Conservation (phyloP, 2,113 vertebrate species). For the Dicentrarchus labrax region DNA sequence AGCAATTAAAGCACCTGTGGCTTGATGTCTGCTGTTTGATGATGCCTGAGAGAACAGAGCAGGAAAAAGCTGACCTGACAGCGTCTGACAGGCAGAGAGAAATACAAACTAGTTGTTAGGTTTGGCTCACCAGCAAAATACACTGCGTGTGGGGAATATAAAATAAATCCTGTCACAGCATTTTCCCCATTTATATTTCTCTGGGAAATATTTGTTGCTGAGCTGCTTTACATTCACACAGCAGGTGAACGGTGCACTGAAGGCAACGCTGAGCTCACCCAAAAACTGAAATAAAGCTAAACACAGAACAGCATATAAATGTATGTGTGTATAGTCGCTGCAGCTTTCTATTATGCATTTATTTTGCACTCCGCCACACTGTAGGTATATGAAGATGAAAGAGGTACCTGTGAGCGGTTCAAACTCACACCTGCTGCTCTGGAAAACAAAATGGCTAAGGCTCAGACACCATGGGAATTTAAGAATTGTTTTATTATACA, state of each 20-base stretch:
- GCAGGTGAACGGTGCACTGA: constrained; percentile 17
- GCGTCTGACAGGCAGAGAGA: not conserved
- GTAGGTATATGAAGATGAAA: constrained; percentile 14
- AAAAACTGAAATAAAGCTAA: not conserved
- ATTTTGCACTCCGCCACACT: not conserved
- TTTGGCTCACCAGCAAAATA: not conserved
- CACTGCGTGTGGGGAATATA: not conserved
- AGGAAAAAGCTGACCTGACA: not conserved
- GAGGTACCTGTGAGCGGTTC: not conserved
- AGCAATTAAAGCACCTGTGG: not conserved
- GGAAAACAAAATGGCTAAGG: not conserved
- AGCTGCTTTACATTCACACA: constrained; percentile 27
- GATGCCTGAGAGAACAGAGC: not conserved
- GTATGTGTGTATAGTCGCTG: constrained; percentile 6
- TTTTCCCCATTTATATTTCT: not conserved
- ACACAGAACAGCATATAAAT: constrained; percentile 34
- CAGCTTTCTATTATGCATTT: constrained; percentile 8
- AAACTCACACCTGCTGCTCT: constrained; percentile 9
- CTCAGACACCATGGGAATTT: not conserved
- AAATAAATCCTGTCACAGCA: constrained; percentile 5
- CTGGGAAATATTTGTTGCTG: constrained; percentile 4
- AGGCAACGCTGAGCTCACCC: constrained; percentile 8
- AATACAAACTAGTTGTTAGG: not conserved
- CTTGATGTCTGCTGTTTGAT: not conserved
- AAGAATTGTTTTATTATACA: not conserved